These are phyloP conservation scores for Oncopeltus fasciatus DNA, from an alignment of 1,140 invertebrate species.

Conservation along the genomic window DNA sequence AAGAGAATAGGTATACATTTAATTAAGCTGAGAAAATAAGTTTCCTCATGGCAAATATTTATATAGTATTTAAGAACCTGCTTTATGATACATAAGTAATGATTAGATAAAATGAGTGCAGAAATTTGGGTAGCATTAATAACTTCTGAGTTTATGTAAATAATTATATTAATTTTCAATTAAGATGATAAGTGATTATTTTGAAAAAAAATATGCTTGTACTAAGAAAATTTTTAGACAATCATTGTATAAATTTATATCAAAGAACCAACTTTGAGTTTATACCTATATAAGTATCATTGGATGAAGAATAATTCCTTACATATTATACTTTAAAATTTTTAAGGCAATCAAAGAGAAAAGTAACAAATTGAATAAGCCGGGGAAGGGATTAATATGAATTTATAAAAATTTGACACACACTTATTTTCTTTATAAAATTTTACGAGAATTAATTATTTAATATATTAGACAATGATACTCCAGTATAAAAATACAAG, in stretches of 20 bases:
- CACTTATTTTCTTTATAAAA: background rate
- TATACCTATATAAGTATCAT: background rate
- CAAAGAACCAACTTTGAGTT: background rate
- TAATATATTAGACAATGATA: slow-evolving; percentile 2
- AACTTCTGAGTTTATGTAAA: no score
- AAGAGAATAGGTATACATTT: no score
- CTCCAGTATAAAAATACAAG: slow-evolving; percentile 3
- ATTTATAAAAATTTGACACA: background rate
- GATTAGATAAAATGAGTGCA: no score
- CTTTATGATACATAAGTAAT: no score
- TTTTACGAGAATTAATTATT: background rate
- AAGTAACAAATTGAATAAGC: background rate
- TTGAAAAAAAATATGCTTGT: no score
- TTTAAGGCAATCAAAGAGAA: slow-evolving; percentile 2
- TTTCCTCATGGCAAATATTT: no score
- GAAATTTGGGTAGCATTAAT: no score
- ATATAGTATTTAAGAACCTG: no score
- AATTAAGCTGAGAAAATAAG: no score
- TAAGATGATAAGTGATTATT: no score
- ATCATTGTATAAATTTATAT: background rate
- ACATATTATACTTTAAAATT: background rate
- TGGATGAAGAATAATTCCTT: background rate
- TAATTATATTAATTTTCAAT: no score
- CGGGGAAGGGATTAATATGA: background rate
- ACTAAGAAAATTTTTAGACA: background rate